phyloP scores from a whole-genome alignment of 2,797 vertebrate genomes.

The Astyanax mexicanus region DNA sequence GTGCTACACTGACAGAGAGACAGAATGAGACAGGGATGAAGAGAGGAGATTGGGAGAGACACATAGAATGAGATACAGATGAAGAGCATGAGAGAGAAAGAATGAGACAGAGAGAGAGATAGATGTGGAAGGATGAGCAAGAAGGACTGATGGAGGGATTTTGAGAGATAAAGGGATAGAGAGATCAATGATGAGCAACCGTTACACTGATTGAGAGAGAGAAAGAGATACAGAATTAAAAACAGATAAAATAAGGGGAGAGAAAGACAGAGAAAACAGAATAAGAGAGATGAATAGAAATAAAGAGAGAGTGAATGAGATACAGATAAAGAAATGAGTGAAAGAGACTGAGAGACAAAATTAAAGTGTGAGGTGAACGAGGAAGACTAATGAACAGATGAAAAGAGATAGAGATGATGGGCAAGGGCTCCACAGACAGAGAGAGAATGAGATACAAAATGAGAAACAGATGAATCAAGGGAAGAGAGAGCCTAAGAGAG shows the following conservation, averaged over 20 bases:
- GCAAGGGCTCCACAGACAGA: not conserved
- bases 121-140: no score
- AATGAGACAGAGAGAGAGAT: not conserved
- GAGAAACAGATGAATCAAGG: not conserved
- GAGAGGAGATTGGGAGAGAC: not conserved
- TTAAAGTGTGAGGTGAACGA: no score
- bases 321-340: no score
- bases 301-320: no score
- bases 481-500: not conserved
- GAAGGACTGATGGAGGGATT: no score
- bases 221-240: no score
- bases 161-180: not conserved
- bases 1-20: not conserved
- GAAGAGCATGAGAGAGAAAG: not conserved
- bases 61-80: no score
- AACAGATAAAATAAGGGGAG: no score
- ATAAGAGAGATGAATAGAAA: not conserved
- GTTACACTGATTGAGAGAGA: no score
- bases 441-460: not conserved
- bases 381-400: not conserved
- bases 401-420: not conserved
- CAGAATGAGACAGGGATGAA: not conserved
- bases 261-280: not conserved
- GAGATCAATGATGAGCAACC: no score
- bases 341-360: not conserved